Percentiles rank a stretch among this genome's conserved stretches.
Evolutionary conservation across 1,140 invertebrate genomes (phyloP).

Genomic region (Nephila pilipes): DNA sequence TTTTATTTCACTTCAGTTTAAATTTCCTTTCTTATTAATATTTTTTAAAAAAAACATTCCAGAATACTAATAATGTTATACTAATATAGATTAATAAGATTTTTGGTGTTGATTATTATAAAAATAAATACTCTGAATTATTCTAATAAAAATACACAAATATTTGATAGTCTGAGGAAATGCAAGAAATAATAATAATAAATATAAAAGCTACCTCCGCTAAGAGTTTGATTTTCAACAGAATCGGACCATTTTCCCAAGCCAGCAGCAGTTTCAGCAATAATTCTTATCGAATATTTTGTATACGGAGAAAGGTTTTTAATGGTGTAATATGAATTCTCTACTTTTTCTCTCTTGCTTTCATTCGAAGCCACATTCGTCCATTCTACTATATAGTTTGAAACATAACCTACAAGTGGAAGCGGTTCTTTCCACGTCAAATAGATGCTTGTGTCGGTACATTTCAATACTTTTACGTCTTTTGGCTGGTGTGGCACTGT

Average conservation of each 20-base stretch:
- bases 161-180: no score
- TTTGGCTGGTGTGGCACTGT: slow-evolving; percentile 36
- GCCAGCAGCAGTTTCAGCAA: neutral
- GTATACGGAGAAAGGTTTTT: neutral
- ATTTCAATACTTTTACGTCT: neutral
- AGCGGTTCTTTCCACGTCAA: slow-evolving; percentile 43
- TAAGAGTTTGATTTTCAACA: neutral
- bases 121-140: no score
- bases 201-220: slow-evolving; percentile 28
- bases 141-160: no score
- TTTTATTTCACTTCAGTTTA: no score
- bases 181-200: neutral
- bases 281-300: neutral
- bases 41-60: no score
- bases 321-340: neutral
- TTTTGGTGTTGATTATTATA: no score
- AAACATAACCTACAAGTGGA: neutral
- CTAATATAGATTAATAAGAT: no score
- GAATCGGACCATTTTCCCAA: neutral
- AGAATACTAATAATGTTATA: no score
- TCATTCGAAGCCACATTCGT: neutral
- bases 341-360: neutral
- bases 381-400: neutral
- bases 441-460: neutral
- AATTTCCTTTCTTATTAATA: no score